Percentiles rank a stretch among this genome's conserved stretches.
phyloP scores from a whole-genome alignment of 2,797 vertebrate species.

The Lepidocolaptes lacrymiger region DNA sequence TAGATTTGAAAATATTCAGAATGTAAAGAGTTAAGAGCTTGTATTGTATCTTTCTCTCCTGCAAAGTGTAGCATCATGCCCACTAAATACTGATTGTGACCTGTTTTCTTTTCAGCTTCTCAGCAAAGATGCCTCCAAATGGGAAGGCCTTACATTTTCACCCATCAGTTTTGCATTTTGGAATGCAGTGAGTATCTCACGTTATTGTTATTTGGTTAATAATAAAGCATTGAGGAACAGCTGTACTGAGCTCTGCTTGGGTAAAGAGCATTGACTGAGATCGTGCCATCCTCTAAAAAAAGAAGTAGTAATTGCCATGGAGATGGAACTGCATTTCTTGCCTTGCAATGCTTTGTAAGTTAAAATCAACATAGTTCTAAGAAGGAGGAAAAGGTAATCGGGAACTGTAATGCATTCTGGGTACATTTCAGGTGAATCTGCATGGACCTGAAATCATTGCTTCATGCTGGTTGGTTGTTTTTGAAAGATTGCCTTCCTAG shows the following conservation, averaged over 20 bases:
- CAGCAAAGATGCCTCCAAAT: slow-evolving; percentile 82
- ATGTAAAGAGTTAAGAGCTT: background rate
- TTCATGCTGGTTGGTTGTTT: background rate
- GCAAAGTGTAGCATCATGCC: background rate
- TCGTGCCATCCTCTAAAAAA: background rate
- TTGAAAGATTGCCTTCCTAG: background rate
- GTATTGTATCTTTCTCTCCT: background rate
- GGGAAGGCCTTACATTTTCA: slow-evolving; percentile 90
- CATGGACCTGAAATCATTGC: background rate
- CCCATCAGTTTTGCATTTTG: slow-evolving; percentile 91
- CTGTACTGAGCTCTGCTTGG: background rate
- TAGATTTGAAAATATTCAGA: background rate
- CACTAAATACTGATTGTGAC: background rate
- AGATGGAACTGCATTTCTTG: background rate
- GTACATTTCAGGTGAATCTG: background rate
- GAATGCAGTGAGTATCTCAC: slow-evolving; percentile 88
- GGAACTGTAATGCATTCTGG: background rate
- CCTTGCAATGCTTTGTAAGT: background rate
- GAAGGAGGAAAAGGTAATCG: background rate
- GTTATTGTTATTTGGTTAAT: background rate
- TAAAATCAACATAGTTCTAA: background rate
- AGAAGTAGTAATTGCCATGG: background rate
- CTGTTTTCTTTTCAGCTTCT: slow-evolving; percentile 81
- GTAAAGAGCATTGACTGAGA: background rate
- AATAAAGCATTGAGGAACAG: background rate